phyloP scores from a whole-genome alignment of 1,140 invertebrate genomes.

The Mercenaria mercenaria region DNA sequence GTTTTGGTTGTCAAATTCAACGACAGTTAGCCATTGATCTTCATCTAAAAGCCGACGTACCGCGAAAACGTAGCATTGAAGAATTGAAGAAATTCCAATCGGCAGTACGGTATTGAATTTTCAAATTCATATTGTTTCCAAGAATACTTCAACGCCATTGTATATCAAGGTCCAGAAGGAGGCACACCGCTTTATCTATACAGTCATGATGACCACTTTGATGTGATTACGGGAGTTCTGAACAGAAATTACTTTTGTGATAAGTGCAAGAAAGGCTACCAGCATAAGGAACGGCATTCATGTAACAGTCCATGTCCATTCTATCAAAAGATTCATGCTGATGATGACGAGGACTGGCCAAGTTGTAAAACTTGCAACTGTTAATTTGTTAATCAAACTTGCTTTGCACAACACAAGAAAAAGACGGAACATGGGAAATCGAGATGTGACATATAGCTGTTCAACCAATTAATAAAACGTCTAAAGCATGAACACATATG shows the following conservation, averaged over 20 bases:
- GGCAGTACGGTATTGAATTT: neutral
- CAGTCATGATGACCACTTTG: constrained; percentile 18
- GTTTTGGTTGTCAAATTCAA: neutral
- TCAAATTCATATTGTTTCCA: neutral
- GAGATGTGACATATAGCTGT: neutral
- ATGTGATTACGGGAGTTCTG: constrained; percentile 37
- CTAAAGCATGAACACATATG: constrained; percentile 1
- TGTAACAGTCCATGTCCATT: constrained; percentile 32
- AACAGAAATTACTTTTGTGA: constrained; percentile 23
- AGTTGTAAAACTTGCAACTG: constrained; percentile 24
- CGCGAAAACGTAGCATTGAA: neutral
- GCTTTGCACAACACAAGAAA: constrained; percentile 11
- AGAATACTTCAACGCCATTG: constrained; percentile 26
- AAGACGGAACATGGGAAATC: constrained; percentile 6
- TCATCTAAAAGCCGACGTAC: neutral
- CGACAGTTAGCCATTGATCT: neutral
- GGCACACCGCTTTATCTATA: constrained; percentile 11
- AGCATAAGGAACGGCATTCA: neutral
- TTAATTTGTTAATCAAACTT: constrained; percentile 8
- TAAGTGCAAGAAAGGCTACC: constrained; percentile 18
- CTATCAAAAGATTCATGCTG: neutral
- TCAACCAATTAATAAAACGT: neutral
- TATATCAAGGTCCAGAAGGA: constrained; percentile 26
- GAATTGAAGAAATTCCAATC: constrained; percentile 33
- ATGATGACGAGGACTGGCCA: constrained; percentile 3